Base-by-base conservation (phyloP, 1,140 invertebrate species). In the Lordiphosa clarofinis region DNA sequence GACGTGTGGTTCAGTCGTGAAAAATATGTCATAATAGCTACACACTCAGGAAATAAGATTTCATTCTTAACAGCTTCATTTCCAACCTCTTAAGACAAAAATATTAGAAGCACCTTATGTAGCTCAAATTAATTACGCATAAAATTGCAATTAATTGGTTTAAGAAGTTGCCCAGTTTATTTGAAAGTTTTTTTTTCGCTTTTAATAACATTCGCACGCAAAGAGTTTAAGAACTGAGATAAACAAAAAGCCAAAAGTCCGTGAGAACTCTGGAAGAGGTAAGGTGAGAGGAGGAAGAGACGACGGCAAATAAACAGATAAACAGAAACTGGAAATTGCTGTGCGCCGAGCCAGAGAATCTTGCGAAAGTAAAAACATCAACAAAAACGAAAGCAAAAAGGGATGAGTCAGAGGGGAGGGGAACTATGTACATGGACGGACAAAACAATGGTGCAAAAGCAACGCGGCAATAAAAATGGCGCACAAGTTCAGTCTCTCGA, bases 81-180 rank as follows among this genome's bases (percentile, higher is more conserved):
- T 28, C 0, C 24, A 5, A 28, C 24, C 24, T 7, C 24, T 28
- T 28, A 28, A 28, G 24, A 28, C 24, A 7, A 28, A 28, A 28
- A 28, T 7, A 6, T 28, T 28, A 7, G 7, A 6, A 28, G 24
- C 76, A 84, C 78, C 63, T 84, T 84, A 81, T 81, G 72, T 68
- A 69, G 78, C 76, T 81, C 55, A 81, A 81, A 81, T 81, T 81
- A 81, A 81, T 81, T 81, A 82, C 72, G 76, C 76, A 76, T 81
- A 68, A 81, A 81, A 82, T 81, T 81, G 78, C 67, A 82, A 82
- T 82, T 81, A 81, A 81, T 81, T 81, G 76, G 76, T 73, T 81
- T 76, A 82, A 66, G 57, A 76, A 78, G 54, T 76, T 76, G 52
- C 19, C 56, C 73, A 78, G 74, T 78, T 78, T 78, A 69, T 78